These are phyloP conservation scores for Petaurus breviceps DNA, from an alignment of 2,113 vertebrate species.

Conservation along the genomic window DNA sequence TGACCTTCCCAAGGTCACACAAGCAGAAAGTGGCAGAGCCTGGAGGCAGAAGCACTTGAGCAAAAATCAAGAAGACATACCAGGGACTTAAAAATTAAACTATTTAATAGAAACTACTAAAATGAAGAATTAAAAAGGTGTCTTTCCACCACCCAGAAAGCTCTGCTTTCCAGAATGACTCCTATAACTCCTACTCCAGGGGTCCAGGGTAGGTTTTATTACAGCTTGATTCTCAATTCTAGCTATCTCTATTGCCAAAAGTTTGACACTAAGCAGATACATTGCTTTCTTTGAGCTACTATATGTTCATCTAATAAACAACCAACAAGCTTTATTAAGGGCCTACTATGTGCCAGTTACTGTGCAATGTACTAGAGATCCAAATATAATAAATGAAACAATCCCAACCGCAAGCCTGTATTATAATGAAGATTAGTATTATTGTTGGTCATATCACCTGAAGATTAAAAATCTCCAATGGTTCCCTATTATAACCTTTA, in stretches of 20 bases:
- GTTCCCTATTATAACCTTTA: background rate
- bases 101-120: background rate
- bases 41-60: background rate
- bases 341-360: background rate
- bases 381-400: background rate
- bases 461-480: background rate
- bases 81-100: background rate
- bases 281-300: background rate
- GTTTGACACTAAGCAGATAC: background rate
- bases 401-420: background rate
- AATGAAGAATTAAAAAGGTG: background rate
- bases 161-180: background rate
- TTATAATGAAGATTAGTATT: background rate
- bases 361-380: background rate
- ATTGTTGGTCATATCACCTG: background rate
- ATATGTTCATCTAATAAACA: background rate
- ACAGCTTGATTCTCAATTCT: background rate
- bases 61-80: background rate
- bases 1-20: background rate
- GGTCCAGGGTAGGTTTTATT: background rate
- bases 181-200: background rate
- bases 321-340: background rate
- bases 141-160: background rate
- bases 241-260: background rate
- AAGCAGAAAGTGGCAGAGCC: background rate